A percentile compares a stretch with the other conserved stretches of the same genome.
phyloP scores from a whole-genome alignment of 2,113 vertebrate genomes.

The Trichechus manatus region DNA sequence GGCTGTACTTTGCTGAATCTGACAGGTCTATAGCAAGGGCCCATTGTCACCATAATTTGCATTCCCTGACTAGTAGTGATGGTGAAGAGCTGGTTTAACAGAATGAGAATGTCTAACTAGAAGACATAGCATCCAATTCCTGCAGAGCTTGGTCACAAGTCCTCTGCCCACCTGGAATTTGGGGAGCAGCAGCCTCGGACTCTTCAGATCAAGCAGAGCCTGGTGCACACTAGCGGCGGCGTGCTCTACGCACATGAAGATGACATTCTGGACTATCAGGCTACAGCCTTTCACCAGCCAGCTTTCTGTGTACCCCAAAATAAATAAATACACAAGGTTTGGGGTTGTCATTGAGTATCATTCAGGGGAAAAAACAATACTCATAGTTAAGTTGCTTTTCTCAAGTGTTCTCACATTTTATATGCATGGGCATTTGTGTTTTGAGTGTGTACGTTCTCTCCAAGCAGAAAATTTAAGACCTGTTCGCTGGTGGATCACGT shows the following conservation, averaged over 20 bases:
- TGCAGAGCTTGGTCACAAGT: accelerated
- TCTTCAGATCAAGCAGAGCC: background rate
- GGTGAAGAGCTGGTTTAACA: background rate
- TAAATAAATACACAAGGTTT: background rate
- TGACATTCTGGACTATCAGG: background rate
- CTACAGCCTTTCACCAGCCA: background rate
- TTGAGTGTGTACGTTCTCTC: background rate
- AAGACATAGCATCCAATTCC: background rate
- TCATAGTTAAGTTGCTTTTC: background rate
- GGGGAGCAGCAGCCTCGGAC: background rate
- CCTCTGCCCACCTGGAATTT: background rate
- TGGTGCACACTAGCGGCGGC: background rate
- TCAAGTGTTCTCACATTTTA: background rate
- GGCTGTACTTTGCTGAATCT: background rate
- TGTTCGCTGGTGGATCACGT: too few species aligned
- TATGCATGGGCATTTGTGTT: background rate
- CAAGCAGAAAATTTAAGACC: background rate
- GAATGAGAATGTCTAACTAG: background rate
- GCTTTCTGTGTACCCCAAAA: background rate
- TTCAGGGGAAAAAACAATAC: background rate
- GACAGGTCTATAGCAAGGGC: background rate
- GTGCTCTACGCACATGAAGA: background rate
- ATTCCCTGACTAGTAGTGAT: background rate
- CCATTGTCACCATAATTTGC: background rate
- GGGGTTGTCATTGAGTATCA: background rate